Evolutionary conservation across 2,113 vertebrate genomes (phyloP).

Genomic region (Sphyrna mokarran): DNA sequence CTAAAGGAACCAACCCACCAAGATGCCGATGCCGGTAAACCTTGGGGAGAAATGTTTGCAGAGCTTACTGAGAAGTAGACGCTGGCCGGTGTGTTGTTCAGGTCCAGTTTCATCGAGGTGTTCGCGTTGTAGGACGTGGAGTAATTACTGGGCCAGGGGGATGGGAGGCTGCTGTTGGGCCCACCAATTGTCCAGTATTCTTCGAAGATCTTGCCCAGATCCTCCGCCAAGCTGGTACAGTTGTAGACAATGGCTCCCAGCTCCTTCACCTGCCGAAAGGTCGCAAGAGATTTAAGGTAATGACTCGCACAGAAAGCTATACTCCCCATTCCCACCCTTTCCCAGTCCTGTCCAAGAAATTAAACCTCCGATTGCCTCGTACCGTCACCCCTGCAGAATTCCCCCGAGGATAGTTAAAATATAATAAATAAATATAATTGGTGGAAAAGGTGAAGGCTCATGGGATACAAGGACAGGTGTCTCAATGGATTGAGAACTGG

Average conservation of each 20-base stretch:
- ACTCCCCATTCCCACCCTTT: too few species aligned
- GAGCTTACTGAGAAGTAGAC: constrained; percentile 78
- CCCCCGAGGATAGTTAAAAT: neutral
- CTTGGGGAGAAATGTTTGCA: neutral
- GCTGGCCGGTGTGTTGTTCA: constrained; percentile 64
- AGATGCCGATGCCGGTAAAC: neutral
- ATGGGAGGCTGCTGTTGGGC: constrained; percentile 58
- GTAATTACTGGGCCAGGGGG: constrained; percentile 69
- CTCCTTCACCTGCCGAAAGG: constrained; percentile 77
- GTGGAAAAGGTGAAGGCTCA: too few species aligned
- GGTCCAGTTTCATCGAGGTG: constrained; percentile 67
- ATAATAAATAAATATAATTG: too few species aligned
- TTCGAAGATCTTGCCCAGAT: constrained; percentile 82
- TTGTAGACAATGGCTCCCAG: constrained; percentile 75
- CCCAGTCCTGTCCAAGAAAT: neutral
- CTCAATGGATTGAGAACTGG: too few species aligned
- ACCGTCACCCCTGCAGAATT: neutral
- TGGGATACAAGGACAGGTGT: too few species aligned
- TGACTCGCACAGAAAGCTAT: neutral
- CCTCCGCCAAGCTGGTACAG: constrained; percentile 81
- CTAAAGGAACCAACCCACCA: neutral
- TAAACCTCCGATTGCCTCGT: neutral
- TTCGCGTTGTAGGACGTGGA: constrained; percentile 69
- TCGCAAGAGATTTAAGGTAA: neutral
- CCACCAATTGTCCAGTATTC: constrained; percentile 78